Conservation (phyloP, 2,113 vertebrate genomes). For the Scytalopus superciliaris region DNA sequence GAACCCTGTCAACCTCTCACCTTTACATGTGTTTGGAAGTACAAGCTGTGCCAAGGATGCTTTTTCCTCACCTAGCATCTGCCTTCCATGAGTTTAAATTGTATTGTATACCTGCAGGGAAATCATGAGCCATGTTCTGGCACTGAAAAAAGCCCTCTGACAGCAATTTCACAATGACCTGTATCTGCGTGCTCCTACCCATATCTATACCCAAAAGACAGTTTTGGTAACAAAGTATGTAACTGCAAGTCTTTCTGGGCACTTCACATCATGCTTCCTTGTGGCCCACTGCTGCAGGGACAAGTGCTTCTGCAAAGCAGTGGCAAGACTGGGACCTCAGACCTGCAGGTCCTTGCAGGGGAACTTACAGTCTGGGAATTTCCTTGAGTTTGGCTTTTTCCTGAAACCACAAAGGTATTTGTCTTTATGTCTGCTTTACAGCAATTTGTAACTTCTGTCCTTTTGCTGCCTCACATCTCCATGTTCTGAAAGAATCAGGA, state of each 20-base stretch:
- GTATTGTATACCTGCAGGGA: neutral
- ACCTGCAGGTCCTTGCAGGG: neutral
- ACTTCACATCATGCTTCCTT: neutral
- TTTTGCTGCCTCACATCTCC: neutral
- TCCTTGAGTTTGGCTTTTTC: neutral
- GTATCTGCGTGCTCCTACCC: neutral
- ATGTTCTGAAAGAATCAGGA: neutral
- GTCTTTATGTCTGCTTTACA: neutral
- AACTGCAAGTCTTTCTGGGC: neutral
- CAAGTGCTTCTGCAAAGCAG: neutral
- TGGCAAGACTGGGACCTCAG: neutral
- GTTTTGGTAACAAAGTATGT: neutral
- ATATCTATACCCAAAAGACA: neutral
- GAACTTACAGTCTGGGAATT: neutral
- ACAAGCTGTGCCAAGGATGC: neutral
- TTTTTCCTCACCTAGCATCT: neutral
- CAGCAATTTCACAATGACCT: neutral
- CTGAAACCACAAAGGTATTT: neutral
- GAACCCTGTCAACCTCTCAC: neutral
- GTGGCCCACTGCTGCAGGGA: neutral
- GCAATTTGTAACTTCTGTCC: neutral
- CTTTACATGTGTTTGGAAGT: fast-evolving
- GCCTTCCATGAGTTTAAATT: neutral
- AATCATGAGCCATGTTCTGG: neutral
- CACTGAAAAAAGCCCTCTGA: neutral